Percentiles rank a stretch among this genome's conserved stretches.
phyloP scores from a whole-genome alignment of 2,888 invertebrate species.

The Leptopterna dolabrata region DNA sequence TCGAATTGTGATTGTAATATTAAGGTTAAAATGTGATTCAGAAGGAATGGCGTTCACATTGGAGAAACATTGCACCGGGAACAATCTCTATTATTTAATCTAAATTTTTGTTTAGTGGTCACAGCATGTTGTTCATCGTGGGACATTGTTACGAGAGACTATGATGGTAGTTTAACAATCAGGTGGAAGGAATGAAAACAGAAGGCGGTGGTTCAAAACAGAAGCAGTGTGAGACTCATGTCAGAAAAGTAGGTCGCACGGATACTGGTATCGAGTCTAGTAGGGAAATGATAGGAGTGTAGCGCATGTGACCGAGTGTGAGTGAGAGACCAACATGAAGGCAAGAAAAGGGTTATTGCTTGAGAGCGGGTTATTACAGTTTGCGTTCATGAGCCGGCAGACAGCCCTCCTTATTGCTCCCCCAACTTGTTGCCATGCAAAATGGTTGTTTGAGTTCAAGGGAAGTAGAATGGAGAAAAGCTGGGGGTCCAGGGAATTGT shows the following conservation, averaged over 20 bases:
- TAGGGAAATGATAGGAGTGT: neutral
- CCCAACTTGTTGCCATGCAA: constrained; percentile 54
- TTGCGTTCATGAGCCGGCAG: constrained; percentile 52
- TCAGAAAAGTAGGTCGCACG: neutral
- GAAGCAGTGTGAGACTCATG: too few relatives aligned
- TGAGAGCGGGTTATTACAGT: constrained; percentile 52
- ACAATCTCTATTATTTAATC: too few relatives aligned
- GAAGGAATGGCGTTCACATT: too few relatives aligned
- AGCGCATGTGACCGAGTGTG: neutral
- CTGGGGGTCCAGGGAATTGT: constrained; percentile 29
- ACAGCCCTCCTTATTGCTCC: constrained; percentile 55
- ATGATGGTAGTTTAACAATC: too few relatives aligned
- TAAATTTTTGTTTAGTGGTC: too few relatives aligned
- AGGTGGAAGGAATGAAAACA: too few relatives aligned
- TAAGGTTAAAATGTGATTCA: too few relatives aligned
- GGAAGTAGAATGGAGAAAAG: neutral
- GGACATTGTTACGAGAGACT: too few relatives aligned
- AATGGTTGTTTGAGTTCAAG: constrained; percentile 49
- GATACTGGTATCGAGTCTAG: neutral
- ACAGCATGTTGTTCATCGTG: too few relatives aligned
- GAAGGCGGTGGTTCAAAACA: too few relatives aligned
- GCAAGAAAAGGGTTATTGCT: constrained; percentile 54
- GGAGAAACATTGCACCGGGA: too few relatives aligned
- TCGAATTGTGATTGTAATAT: too few relatives aligned
- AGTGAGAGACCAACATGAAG: constrained; percentile 17